Conservation (phyloP, 1,140 invertebrate genomes). For the Drosophila erecta region DNA sequence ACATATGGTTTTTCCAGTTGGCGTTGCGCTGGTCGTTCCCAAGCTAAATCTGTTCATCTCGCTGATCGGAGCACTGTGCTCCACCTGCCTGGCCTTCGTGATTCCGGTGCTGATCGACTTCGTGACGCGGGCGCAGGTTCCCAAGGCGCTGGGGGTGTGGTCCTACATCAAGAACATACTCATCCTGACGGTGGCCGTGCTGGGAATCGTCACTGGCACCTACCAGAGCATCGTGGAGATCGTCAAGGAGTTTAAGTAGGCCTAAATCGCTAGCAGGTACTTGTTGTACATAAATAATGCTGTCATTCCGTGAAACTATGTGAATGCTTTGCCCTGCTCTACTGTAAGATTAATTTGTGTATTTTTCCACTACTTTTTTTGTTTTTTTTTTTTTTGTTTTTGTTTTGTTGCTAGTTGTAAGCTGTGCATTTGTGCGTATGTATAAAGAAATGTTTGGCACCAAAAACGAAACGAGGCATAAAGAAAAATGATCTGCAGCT, state of each 20-base stretch:
- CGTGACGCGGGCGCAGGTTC: slow-evolving; percentile 86
- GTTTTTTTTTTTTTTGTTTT: slow-evolving; percentile 31
- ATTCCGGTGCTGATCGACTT: slow-evolving; percentile 95
- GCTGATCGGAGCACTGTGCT: slow-evolving; percentile 94
- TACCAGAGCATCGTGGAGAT: slow-evolving; percentile 89
- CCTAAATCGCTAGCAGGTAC: slow-evolving; percentile 30
- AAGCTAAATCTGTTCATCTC: slow-evolving; percentile 95
- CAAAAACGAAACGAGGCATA: slow-evolving; percentile 8
- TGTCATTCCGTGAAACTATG: slow-evolving; percentile 41
- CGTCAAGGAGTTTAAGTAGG: slow-evolving; percentile 85
- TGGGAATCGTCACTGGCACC: slow-evolving; percentile 90
- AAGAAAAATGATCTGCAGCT: slow-evolving; percentile 31
- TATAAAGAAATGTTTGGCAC: slow-evolving; percentile 33
- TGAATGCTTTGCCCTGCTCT: slow-evolving; percentile 47
- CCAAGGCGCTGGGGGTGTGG: slow-evolving; percentile 81
- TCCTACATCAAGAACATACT: slow-evolving; percentile 87
- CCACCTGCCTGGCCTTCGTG: slow-evolving; percentile 93
- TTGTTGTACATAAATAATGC: slow-evolving; percentile 45
- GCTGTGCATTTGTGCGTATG: slow-evolving; percentile 50
- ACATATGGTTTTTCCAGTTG: slow-evolving; percentile 86
- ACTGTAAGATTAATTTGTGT: slow-evolving; percentile 46
- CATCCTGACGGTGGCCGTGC: slow-evolving; percentile 89
- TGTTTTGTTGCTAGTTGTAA: slow-evolving; percentile 65
- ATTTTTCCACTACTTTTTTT: slow-evolving; percentile 12
- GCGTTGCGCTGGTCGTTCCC: slow-evolving; percentile 92